A percentile compares a stretch with the other conserved stretches of the same genome.
phyloP scores from a whole-genome alignment of 2,888 invertebrate genomes.

The Megamerina dolium region DNA sequence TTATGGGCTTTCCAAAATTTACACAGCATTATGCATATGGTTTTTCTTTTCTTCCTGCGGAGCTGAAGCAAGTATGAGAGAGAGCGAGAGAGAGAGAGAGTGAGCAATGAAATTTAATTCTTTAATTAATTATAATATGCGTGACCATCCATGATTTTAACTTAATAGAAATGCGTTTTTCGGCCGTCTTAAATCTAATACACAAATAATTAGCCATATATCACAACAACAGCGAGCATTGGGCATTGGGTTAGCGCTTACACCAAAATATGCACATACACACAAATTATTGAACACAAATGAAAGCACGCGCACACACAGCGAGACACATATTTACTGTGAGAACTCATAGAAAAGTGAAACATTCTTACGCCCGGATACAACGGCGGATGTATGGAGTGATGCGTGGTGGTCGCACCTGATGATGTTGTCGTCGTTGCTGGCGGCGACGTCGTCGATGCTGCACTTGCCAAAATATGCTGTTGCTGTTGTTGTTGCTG shows the following conservation, averaged over 20 bases:
- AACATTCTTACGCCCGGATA: conserved; percentile 45
- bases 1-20: neutral
- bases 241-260: no score
- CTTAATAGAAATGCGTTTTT: no score
- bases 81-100: no score
- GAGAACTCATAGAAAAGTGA: conserved; percentile 3
- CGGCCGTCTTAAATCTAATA: no score
- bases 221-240: no score
- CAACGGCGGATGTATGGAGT: conserved; percentile 42
- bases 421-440: conserved; percentile 18
- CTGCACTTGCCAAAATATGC: conserved; percentile 17
- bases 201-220: no score
- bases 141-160: no score
- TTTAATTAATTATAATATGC: no score
- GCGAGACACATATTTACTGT: neutral
- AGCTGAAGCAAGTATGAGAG: no score
- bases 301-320: neutral
- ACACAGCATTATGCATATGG: no score
- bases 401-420: conserved; percentile 17
- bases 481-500: conserved; percentile 24
- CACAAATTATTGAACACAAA: neutral
- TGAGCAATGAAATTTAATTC: no score
- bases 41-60: no score
- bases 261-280: neutral
- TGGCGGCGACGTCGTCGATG: conserved; percentile 17